Evolutionary conservation across 2,888 invertebrate genomes (phyloP).

Genomic region (Drosophila silvestris): DNA sequence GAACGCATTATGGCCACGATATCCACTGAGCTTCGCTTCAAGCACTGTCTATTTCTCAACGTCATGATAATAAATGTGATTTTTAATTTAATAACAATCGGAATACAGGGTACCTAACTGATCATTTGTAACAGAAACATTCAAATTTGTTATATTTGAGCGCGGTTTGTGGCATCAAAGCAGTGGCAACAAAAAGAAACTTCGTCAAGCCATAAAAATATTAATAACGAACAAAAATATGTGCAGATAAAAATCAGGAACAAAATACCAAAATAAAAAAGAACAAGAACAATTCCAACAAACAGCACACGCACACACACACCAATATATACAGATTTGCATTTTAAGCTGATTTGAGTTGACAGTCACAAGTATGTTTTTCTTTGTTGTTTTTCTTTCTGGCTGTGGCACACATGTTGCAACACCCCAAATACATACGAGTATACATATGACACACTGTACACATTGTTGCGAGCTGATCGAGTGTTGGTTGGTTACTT

Average conservation of each 20-base stretch:
- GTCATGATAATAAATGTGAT: background rate
- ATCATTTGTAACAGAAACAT: background rate
- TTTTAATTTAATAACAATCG: background rate
- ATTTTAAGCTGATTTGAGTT: constrained; percentile 57
- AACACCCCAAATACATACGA: background rate
- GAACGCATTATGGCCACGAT: background rate
- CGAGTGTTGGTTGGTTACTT: constrained; percentile 23
- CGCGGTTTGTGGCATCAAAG: constrained; percentile 36
- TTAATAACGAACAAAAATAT: constrained; percentile 46
- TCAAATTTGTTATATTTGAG: constrained; percentile 23
- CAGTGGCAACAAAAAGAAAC: constrained; percentile 35
- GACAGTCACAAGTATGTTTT: constrained; percentile 17
- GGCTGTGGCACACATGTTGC: constrained; percentile 5
- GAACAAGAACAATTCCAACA: constrained; percentile 6
- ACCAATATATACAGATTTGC: constrained; percentile 32
- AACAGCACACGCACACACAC: background rate
- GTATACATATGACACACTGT: background rate
- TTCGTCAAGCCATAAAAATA: constrained; percentile 54
- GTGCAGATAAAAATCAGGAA: constrained; percentile 27
- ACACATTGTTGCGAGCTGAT: constrained; percentile 8
- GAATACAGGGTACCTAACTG: constrained; percentile 4
- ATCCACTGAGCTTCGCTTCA: background rate
- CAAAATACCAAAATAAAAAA: constrained; percentile 4
- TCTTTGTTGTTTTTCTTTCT: constrained; percentile 8
- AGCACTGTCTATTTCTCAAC: background rate